phyloP scores from a whole-genome alignment of 1,140 invertebrate genomes.

The Chlorops oryzae region DNA sequence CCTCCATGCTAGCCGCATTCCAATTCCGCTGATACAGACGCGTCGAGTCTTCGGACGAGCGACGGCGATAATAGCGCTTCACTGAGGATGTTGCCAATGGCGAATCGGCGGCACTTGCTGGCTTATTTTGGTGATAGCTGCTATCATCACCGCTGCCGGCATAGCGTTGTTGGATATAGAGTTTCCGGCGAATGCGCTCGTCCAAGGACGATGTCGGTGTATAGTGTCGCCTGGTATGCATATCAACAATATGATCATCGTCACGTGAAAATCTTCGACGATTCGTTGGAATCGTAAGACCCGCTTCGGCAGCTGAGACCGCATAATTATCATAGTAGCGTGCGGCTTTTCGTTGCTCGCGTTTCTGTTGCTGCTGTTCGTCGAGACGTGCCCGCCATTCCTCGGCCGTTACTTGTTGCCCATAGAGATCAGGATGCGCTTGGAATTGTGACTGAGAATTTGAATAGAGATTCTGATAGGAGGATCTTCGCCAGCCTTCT shows the following conservation, averaged over 20 bases:
- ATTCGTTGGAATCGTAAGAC: constrained; percentile 15
- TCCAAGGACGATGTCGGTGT: constrained; percentile 38
- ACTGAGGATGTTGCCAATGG: constrained; percentile 13
- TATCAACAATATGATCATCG: constrained; percentile 33
- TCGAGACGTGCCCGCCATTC: constrained; percentile 40
- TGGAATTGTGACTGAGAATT: constrained; percentile 27
- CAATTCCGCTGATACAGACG: constrained; percentile 36
- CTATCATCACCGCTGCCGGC: constrained; percentile 32
- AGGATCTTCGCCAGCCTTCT: constrained; percentile 64
- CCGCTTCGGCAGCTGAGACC: too few species aligned
- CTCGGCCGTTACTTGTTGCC: constrained; percentile 39
- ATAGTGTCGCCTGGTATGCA: constrained; percentile 8
- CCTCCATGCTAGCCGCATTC: constrained; percentile 43
- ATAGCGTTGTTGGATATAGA: constrained; percentile 14
- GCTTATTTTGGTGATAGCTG: constrained; percentile 33
- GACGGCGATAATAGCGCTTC: constrained; percentile 38
- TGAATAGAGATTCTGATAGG: constrained; percentile 38
- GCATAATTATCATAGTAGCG: constrained; percentile 30
- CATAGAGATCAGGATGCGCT: constrained; percentile 37
- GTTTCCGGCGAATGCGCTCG: constrained; percentile 28
- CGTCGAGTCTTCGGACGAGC: constrained; percentile 41
- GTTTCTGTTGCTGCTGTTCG: constrained; percentile 29
- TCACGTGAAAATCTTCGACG: constrained; percentile 28
- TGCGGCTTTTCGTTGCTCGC: constrained; percentile 15
- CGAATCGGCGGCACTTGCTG: constrained; percentile 11